phyloP scores from a whole-genome alignment of 1,140 invertebrate species.

The Drosophila nannoptera region DNA sequence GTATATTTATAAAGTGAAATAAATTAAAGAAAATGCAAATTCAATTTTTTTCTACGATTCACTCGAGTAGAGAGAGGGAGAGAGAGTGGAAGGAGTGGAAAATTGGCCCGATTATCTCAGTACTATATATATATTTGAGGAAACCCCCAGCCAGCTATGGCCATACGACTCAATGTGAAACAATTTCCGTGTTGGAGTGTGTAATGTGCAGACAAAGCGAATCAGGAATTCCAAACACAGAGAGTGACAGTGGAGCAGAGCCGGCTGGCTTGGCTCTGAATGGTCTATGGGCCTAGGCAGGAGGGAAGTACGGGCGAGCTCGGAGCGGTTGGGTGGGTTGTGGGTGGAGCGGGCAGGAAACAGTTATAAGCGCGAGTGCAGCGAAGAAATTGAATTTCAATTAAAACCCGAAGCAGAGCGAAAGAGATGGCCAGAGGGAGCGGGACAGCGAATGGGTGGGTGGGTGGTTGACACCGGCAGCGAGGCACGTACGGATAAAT shows the following conservation, averaged over 20 bases:
- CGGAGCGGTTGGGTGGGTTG: no score
- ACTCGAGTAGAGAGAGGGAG: no score
- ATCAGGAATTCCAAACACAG: conserved; percentile 61
- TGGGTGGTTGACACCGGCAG: not conserved
- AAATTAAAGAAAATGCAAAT: not conserved
- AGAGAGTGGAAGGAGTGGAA: no score
- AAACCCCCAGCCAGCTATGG: not conserved
- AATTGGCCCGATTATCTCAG: no score
- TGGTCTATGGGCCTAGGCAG: no score
- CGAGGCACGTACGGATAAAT: conserved; percentile 35
- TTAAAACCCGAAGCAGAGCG: conserved; percentile 20
- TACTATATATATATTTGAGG: no score
- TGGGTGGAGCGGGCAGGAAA: not conserved
- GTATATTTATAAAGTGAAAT: conserved; percentile 12
- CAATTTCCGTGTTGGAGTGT: conserved; percentile 28
- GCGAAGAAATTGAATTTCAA: conserved; percentile 53
- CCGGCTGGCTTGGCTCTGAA: no score
- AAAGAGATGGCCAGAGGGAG: not conserved
- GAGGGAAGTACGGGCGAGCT: no score
- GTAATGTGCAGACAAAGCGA: conserved; percentile 47
- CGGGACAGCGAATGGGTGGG: no score
- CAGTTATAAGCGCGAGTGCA: conserved; percentile 49
- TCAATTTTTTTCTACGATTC: no score
- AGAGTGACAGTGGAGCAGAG: conserved; percentile 7
- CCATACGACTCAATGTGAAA: not conserved